phyloP scores from a whole-genome alignment of 2,888 invertebrate species.

The Lottia scabra region DNA sequence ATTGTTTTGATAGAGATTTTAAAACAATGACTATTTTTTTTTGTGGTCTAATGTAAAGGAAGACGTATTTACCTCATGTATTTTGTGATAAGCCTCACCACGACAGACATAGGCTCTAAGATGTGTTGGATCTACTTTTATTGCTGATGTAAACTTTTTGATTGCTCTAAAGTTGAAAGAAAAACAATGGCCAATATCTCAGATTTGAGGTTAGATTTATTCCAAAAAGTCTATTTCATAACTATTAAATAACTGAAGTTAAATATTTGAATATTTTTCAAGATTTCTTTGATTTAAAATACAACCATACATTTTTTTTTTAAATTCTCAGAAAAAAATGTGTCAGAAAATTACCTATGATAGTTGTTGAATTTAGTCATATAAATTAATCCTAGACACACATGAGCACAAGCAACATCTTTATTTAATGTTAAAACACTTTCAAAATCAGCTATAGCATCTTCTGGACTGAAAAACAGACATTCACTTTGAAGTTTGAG shows the following conservation, averaged over 20 bases:
- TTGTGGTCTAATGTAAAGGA: too few relatives aligned
- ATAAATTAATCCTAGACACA: slow-evolving; percentile 68
- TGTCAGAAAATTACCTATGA: slow-evolving; percentile 51
- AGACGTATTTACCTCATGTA: slow-evolving; percentile 57
- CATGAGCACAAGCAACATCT: slow-evolving; percentile 65
- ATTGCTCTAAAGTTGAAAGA: slow-evolving; percentile 59
- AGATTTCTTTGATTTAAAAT: too few relatives aligned
- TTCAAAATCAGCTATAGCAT: slow-evolving; percentile 69
- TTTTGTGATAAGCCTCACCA: slow-evolving; percentile 64
- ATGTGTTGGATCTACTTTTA: slow-evolving; percentile 68
- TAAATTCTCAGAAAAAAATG: too few relatives aligned
- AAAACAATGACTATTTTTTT: too few relatives aligned
- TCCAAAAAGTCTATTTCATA: too few relatives aligned
- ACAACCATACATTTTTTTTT: too few relatives aligned
- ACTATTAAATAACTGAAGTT: too few relatives aligned
- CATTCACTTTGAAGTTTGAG: too few relatives aligned
- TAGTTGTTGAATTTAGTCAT: slow-evolving; percentile 63
- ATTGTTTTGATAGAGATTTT: too few relatives aligned
- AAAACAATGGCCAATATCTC: not conserved
- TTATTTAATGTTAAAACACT: slow-evolving; percentile 65
- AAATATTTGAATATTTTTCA: too few relatives aligned
- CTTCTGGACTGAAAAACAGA: slow-evolving; percentile 55
- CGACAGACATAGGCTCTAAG: slow-evolving; percentile 67
- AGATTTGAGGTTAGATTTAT: too few relatives aligned
- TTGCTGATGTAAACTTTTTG: slow-evolving; percentile 65